Conservation (phyloP, 2,888 invertebrate species). For the Agrotis segetum region DNA sequence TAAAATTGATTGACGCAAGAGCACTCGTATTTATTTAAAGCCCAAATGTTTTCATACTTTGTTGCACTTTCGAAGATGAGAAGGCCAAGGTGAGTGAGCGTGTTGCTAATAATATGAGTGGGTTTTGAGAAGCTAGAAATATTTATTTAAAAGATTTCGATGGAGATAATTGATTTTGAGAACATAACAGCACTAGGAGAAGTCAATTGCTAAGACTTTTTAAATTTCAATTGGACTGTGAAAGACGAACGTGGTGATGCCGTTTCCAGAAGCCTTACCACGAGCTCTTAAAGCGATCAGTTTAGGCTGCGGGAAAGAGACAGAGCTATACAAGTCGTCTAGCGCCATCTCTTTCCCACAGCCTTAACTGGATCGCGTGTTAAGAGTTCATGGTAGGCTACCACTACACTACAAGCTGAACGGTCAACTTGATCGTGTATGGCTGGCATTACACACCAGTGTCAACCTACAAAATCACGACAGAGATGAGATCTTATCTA, state of each 20-base stretch:
- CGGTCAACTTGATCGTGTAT: no score
- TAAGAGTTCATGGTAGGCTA: no score
- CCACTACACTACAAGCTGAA: no score
- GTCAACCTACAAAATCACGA: background rate
- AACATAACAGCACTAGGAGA: no score
- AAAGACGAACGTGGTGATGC: background rate
- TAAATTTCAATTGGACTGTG: background rate
- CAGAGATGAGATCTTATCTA: background rate
- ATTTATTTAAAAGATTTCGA: background rate
- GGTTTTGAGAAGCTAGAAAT: background rate
- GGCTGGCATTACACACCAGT: background rate
- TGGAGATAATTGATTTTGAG: background rate
- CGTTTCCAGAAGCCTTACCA: no score
- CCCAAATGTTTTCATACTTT: constrained; percentile 40
- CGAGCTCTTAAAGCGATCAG: no score
- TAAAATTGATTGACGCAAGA: constrained; percentile 59
- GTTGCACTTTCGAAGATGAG: constrained; percentile 41
- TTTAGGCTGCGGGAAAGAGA: no score
- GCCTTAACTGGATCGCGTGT: no score
- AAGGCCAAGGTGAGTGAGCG: constrained; percentile 17
- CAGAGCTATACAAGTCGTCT: no score
- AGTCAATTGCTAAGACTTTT: no score
- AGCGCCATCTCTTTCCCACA: no score
- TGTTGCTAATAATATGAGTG: background rate
- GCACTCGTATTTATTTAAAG: constrained; percentile 47